Base-by-base conservation (phyloP, 2,113 vertebrate genomes). In the Elephantulus edwardii region DNA sequence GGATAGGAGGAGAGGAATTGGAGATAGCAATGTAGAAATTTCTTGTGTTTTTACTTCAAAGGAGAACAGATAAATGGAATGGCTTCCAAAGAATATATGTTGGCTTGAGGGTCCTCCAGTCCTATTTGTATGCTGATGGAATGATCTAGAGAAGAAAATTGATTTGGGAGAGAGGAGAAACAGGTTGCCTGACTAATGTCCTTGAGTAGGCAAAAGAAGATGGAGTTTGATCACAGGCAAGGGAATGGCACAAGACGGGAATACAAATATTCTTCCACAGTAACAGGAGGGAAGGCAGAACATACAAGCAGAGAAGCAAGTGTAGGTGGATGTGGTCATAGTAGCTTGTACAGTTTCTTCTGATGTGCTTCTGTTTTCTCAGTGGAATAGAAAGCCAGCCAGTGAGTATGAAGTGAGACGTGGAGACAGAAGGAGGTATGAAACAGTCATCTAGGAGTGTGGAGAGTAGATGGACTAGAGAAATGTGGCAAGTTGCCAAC, bases 311-410 rank as follows among this genome's bases (percentile, higher is more conserved):
- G 11, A 60, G 74, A 80, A 80, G 11, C 50, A 76, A 62, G 58
- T 60, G 30, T 46, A 66, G 40, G 40, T 91, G 30, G 77, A 20
- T 66, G 11, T 19, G 20, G 28, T 90, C 46, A 35, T 78, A 54
- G 84, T 68, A 84, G 14, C 80, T 56, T 71, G 75, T 76, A 40
- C 12, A 75, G 8, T 79, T 71, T 68, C 38, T 75, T 68, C 78
- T 90, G 12, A 60, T 58, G 42, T 38, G 3, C 17, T 80, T 93
- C 79, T 90, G 5, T 89, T 72, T 82, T 86, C 70, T 71, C 40
- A 26, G 64, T 44, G 44, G 62, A 42, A 78, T 35, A 33, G 84
- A 75, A 84, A 86, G 62, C 19, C 58, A 52, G 30, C 28, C 28
- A 38, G 48, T 83, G 22, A 82, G 42, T 68, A 28, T 68, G 56